Evolutionary conservation across 92 coral and sea anemone genomes (phyloP).

Genomic region (Pocillopora grandis): DNA sequence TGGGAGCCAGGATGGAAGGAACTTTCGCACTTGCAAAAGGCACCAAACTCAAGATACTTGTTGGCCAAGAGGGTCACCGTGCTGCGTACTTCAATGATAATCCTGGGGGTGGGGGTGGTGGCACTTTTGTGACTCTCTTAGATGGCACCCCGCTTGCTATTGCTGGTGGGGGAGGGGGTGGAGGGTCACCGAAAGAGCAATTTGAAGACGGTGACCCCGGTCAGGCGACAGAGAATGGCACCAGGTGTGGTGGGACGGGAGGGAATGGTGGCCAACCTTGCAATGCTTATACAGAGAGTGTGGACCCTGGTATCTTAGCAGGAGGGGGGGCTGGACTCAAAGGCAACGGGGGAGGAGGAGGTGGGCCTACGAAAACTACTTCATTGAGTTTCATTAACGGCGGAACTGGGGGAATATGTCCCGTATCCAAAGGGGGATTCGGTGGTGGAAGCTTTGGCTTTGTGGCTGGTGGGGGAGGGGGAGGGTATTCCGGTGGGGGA

Average conservation of each 20-base stretch:
- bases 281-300: conserved; percentile 13
- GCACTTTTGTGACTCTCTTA: conserved; percentile 64
- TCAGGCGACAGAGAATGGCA: conserved; percentile 64
- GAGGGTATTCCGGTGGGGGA: not conserved
- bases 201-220: conserved; percentile 86
- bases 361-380: not conserved
- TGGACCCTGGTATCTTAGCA: not conserved
- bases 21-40: conserved; percentile 49
- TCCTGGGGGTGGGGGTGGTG: conserved; percentile 97
- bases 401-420: conserved; percentile 52
- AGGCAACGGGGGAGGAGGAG: conserved; percentile 48
- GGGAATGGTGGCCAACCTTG: conserved; percentile 74
- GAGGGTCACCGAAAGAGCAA: conserved; percentile 51
- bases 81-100: not conserved
- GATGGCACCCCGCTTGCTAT: conserved; percentile 59
- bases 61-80: conserved; percentile 74
- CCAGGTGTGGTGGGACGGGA: conserved; percentile 68
- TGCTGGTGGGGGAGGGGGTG: conserved; percentile 98
- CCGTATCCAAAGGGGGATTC: conserved; percentile 42
- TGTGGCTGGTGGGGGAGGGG: conserved; percentile 42
- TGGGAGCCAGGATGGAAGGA: conserved; percentile 80
- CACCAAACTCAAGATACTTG: conserved; percentile 59
- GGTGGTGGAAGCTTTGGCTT: conserved; percentile 54
- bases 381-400: conserved; percentile 57
- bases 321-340: conserved; percentile 56